Evolutionary conservation across 2,888 invertebrate genomes (phyloP).

Genomic region (Oscheius sp.): DNA sequence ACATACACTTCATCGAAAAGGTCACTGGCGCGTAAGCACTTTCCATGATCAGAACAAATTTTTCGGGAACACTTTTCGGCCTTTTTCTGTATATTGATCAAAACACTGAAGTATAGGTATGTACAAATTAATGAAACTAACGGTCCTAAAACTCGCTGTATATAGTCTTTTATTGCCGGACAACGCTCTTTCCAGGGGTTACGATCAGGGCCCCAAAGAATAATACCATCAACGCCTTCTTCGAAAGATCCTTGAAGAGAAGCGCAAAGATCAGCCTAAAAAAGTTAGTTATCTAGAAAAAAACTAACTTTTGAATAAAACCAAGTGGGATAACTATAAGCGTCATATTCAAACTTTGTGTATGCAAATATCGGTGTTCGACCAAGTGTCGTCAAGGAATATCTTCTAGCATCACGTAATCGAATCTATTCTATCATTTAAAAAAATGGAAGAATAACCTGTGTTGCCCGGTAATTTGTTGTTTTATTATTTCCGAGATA

Average conservation of each 20-base stretch:
- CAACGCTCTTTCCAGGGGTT: slow-evolving; percentile 8
- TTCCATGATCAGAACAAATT: neutral
- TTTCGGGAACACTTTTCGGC: slow-evolving; percentile 5
- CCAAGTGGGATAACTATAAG: slow-evolving; percentile 40
- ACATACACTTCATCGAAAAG: neutral
- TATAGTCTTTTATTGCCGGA: slow-evolving; percentile 2
- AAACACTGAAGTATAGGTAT: neutral
- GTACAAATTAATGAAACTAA: neutral
- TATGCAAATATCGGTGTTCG: slow-evolving; percentile 18
- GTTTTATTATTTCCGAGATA: slow-evolving; percentile 5
- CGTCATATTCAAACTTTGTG: slow-evolving; percentile 63
- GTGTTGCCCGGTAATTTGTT: neutral
- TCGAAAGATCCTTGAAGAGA: slow-evolving; percentile 4
- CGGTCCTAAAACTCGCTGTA: neutral
- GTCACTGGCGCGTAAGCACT: slow-evolving; percentile 2
- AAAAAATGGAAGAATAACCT: neutral
- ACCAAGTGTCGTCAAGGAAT: neutral
- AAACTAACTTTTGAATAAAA: slow-evolving; percentile 39
- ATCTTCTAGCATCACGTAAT: slow-evolving; percentile 4
- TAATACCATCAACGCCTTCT: slow-evolving; percentile 2
- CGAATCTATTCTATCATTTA: neutral
- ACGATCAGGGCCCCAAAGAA: slow-evolving; percentile 9
- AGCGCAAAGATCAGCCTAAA: slow-evolving; percentile 17
- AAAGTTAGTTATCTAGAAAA: neutral
- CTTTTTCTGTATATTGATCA: slow-evolving; percentile 9